Conservation (phyloP, 2,888 invertebrate species). For the Stenodema calcarata region DNA sequence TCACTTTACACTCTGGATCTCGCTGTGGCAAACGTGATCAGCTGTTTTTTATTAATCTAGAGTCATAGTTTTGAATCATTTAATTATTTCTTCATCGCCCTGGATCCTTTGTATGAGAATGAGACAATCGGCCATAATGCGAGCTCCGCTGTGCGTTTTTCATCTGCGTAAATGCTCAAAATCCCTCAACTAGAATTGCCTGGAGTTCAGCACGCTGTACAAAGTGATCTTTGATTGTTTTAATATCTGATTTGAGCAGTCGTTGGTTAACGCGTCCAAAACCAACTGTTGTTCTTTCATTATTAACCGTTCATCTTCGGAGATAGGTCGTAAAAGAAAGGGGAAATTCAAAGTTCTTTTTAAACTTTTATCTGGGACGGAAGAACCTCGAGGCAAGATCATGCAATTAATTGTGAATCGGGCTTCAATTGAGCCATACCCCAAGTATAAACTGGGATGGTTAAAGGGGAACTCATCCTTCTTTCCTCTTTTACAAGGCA, state of each 20-base stretch:
- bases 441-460: conserved; percentile 17
- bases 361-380: conserved; percentile 20
- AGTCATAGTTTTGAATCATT: too few species aligned
- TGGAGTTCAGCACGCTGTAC: neutral
- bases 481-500: conserved; percentile 47
- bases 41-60: too few species aligned
- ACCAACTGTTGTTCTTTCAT: neutral
- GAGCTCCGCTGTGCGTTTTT: too few species aligned
- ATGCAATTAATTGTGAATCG: conserved; percentile 47
- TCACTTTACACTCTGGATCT: too few species aligned
- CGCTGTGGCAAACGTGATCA: too few species aligned
- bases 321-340: neutral
- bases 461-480: conserved; percentile 8
- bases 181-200: too few species aligned
- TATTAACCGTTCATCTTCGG: neutral
- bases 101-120: too few species aligned
- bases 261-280: neutral
- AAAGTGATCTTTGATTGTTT: neutral
- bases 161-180: too few species aligned
- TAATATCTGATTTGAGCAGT: neutral
- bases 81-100: too few species aligned
- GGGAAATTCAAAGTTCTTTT: neutral
- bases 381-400: conserved; percentile 33
- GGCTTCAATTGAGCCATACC: conserved; percentile 44
- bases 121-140: too few species aligned